Evolutionary conservation across 2,113 vertebrate genomes (phyloP).

Genomic region (Halichoerus grypus): DNA sequence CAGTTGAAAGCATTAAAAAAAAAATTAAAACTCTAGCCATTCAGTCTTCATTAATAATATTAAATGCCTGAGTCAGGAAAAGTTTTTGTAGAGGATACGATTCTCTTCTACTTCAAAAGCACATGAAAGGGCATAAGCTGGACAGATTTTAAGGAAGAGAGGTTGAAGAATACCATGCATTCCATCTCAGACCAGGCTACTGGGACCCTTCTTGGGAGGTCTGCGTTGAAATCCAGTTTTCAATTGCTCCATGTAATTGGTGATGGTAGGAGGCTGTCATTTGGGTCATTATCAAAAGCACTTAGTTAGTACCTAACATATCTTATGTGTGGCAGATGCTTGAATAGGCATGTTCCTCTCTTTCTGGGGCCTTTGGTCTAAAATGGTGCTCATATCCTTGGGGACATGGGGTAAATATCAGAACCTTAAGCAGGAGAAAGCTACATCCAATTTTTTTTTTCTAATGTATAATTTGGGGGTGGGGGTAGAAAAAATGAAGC

Average conservation of each 20-base stretch:
- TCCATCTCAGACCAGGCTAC: slow-evolving; percentile 6
- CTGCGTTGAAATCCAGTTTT: slow-evolving; percentile 19
- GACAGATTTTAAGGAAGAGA: slow-evolving; percentile 59
- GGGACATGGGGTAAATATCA: background rate
- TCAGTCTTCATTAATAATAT: slow-evolving; percentile 32
- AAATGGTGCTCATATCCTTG: background rate
- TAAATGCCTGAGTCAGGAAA: slow-evolving; percentile 34
- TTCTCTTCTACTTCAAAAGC: slow-evolving; percentile 59
- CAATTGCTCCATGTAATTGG: background rate
- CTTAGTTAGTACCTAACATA: background rate
- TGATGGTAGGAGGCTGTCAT: background rate
- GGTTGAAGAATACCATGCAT: slow-evolving; percentile 16
- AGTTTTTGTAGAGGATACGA: background rate
- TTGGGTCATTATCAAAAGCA: slow-evolving; percentile 37
- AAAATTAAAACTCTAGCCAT: background rate
- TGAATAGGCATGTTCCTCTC: background rate
- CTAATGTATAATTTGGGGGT: background rate
- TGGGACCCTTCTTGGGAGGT: slow-evolving; percentile 67
- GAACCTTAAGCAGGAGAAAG: background rate
- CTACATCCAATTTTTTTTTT: background rate
- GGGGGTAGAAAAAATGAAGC: background rate
- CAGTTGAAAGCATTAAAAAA: background rate
- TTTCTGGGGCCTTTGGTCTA: background rate
- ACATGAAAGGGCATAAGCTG: slow-evolving; percentile 38
- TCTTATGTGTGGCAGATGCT: background rate